Evolutionary conservation across 2,113 vertebrate genomes (phyloP), one percentile per base, ranked within the genome.

Genomic region (Aepyceros melampus): DNA sequence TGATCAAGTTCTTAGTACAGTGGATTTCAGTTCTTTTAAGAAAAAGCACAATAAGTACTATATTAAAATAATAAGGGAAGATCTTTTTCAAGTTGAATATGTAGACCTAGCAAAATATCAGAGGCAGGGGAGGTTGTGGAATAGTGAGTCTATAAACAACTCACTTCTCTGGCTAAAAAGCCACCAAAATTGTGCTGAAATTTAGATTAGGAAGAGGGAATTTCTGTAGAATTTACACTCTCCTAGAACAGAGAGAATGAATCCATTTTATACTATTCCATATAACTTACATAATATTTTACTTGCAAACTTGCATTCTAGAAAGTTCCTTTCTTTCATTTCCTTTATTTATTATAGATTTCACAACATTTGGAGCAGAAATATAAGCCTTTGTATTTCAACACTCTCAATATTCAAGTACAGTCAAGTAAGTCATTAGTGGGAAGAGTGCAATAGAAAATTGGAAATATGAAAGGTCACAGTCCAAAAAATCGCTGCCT

Each of bases 321-420:
- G 40, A 47, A 82, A 95, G 81, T 85, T 89, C 31, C 55, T 83
- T 92, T 64, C 15, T 85, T 60, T 87, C 21, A 62, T 87, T 89
- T 21, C 21, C 21, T 95, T 97, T 92, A 29, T 74, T 97, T 92
- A 40, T 60, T 97, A 91, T 89, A 92, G 1, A 82, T 92, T 97
- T 96, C 53, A 95, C 43, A 81, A 9, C 25, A 51, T 36, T 85
- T 79, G 51, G 33, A 79, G 7, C 55, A 95, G 47, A 95, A 93
- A 47, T 79, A 95, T 53, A 95, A 84, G 79, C 86, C 7, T 62
- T 40, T 94, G 40, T 36, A 86, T 94, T 71, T 92, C 49, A 82
- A 45, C 5, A 87, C 13, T 71, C 12, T 87, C 78, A 93, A 31
- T 96, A 95, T 62, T 92, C 31, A 96, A 62, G 51, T 40, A 95